Evolutionary conservation across 2,888 invertebrate species (phyloP).

Genomic region (Papilio gigon): DNA sequence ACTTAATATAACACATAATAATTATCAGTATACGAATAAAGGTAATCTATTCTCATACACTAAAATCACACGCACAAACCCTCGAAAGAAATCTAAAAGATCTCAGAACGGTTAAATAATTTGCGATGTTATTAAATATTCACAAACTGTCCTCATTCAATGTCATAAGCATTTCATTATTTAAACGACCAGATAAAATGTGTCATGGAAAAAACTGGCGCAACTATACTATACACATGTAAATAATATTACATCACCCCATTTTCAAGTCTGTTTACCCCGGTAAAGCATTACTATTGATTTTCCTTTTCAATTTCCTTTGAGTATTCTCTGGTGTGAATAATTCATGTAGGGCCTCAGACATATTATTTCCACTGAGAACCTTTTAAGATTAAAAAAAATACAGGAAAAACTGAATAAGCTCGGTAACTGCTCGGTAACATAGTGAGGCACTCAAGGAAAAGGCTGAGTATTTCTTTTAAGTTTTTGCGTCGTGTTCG

Average conservation of each 20-base stretch:
- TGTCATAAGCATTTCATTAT: not conserved
- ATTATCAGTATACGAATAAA: too few relatives aligned
- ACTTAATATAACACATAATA: too few relatives aligned
- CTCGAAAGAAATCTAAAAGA: not conserved
- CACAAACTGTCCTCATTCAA: not conserved
- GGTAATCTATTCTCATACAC: too few relatives aligned
- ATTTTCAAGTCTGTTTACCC: constrained; percentile 41
- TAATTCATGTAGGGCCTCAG: constrained; percentile 67
- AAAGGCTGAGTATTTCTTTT: constrained; percentile 24
- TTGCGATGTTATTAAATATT: not conserved
- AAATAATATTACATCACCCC: constrained; percentile 44
- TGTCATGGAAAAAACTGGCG: not conserved
- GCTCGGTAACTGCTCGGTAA: too few relatives aligned
- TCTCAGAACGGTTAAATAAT: not conserved
- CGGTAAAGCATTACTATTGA: constrained; percentile 46
- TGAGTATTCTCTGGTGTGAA: constrained; percentile 52
- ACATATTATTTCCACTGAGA: constrained; percentile 64
- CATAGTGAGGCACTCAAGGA: constrained; percentile 25
- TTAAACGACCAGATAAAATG: not conserved
- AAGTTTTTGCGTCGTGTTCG: constrained; percentile 4
- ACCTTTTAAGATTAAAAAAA: constrained; percentile 62
- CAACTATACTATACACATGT: constrained; percentile 43
- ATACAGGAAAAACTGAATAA: constrained; percentile 46
- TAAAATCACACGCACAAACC: not conserved
- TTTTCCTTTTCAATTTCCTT: constrained; percentile 58